These are phyloP conservation scores for Phataginus tetradactyla DNA, from an alignment of 2,797 vertebrate genomes.

Conservation along the genomic window DNA sequence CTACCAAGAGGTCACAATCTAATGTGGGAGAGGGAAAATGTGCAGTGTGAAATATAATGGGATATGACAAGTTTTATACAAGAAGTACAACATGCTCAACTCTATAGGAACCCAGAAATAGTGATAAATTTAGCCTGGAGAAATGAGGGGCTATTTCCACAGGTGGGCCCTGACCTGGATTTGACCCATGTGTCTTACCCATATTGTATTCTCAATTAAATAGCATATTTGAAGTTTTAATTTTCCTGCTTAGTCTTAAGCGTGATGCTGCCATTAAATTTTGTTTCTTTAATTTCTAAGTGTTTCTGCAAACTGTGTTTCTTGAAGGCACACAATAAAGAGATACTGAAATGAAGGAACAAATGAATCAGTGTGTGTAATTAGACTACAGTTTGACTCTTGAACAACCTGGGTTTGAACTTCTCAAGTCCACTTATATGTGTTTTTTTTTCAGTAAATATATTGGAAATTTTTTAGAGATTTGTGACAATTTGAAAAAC, in stretches of 20 bases:
- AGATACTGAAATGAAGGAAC: not conserved
- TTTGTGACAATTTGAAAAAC: too few relatives aligned
- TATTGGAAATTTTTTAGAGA: too few relatives aligned
- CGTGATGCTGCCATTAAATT: not conserved
- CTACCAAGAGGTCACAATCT: not conserved
- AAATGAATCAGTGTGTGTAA: not conserved
- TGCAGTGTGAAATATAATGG: not conserved
- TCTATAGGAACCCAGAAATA: not conserved
- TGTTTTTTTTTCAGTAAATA: too few relatives aligned
- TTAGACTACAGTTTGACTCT: not conserved
- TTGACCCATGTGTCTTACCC: not conserved
- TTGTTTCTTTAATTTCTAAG: conserved; percentile 1
- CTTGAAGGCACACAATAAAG: not conserved
- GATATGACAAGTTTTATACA: not conserved
- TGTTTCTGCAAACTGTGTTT: not conserved
- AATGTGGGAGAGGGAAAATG: not conserved
- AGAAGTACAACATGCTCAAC: not conserved
- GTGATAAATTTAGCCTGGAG: not conserved
- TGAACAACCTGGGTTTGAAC: too few relatives aligned
- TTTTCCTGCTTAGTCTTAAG: not conserved
- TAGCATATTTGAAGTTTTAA: not conserved
- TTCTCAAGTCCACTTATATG: too few relatives aligned
- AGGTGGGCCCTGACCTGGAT: not conserved
- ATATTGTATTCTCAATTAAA: not conserved
- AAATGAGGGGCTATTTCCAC: not conserved